Conservation (phyloP, 2,113 vertebrate species). For the Triplophysa rosa region DNA sequence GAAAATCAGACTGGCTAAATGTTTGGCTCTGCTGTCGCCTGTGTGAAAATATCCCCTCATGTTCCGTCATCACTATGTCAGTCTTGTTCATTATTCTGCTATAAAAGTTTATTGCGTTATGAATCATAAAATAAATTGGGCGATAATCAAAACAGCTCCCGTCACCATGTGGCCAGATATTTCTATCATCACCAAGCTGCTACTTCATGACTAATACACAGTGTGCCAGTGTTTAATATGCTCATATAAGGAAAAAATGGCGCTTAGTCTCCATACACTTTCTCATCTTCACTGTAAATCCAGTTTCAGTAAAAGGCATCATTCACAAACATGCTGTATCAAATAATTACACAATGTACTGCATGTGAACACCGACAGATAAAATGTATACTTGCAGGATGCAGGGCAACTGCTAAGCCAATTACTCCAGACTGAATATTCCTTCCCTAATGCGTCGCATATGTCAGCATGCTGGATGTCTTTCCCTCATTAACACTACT, state of each 20-base stretch:
- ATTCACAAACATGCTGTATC: not conserved
- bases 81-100: constrained; percentile 41
- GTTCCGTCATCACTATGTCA: constrained; percentile 12
- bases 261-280: not conserved
- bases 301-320: not conserved
- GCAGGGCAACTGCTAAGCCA: constrained; percentile 19
- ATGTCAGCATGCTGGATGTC: constrained; percentile 44
- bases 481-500: constrained; percentile 38
- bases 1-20: constrained; percentile 17
- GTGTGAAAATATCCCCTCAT: constrained; percentile 1
- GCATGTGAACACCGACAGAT: constrained; percentile 2
- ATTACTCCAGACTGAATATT: constrained; percentile 44
- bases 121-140: constrained; percentile 39
- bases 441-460: constrained; percentile 34
- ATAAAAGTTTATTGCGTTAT: constrained; percentile 41
- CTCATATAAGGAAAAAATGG: not conserved
- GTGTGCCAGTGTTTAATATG: not conserved
- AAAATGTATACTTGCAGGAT: constrained; percentile 8
- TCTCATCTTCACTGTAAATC: not conserved
- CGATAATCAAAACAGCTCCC: constrained; percentile 35
- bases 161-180: constrained; percentile 4
- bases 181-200: constrained; percentile 5
- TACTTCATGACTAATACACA: constrained; percentile 1
- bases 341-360: not conserved
- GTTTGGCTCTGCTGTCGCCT: constrained; percentile 1